Evolutionary conservation across 2,113 vertebrate species (phyloP), one percentile per base, ranked within the genome.

Genomic region (Prinia subflava): DNA sequence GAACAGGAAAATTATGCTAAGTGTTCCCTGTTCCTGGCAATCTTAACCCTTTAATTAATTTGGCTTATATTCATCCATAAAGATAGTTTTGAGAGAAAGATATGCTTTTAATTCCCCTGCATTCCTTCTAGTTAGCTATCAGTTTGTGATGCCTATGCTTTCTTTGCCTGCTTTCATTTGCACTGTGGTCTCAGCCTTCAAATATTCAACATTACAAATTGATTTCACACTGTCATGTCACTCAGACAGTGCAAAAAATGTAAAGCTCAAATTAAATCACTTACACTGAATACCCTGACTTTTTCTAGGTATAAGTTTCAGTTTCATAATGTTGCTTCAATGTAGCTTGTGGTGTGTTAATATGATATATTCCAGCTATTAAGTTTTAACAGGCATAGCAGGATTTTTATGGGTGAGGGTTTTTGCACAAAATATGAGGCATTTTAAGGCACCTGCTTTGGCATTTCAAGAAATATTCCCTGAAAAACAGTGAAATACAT

Each of bases 371-470:
- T 96, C 67, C 70, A 87, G 75, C 79, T 86, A 96, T 96, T 96
- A 96, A 94, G 69, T 95, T 97, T 97, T 97, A 97, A 95, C 53
- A 79, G 82, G 42, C 71, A 63, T 84, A 93, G 41, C 77, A 91
- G 50, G 19, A 9, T 5, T 88, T 98, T 97, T 96, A 97, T 87
- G 83, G 65, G 20, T 64, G 89, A 95, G 81, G 64, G 16, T 79
- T 97, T 87, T 93, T 96, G 60, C 53, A 86, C 79, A 95, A 94
- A 80, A 65, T 79, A 95, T 62, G 91, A 96, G 84, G 50, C 41
- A 73, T 97, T 97, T 97, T 96, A 97, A 94, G 92, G 95, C 94
- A 96, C 88, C 95, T 97, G 95, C 67, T 95, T 95, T 97, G 92
- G 71, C 77, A 96, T 96, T 98, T 97, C 93, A 95, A 95, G 87